Percentiles rank a stretch among this genome's conserved stretches.
These are phyloP conservation scores for Ornithoptera priamus DNA, from an alignment of 2,888 invertebrate genomes.

Conservation along the genomic window DNA sequence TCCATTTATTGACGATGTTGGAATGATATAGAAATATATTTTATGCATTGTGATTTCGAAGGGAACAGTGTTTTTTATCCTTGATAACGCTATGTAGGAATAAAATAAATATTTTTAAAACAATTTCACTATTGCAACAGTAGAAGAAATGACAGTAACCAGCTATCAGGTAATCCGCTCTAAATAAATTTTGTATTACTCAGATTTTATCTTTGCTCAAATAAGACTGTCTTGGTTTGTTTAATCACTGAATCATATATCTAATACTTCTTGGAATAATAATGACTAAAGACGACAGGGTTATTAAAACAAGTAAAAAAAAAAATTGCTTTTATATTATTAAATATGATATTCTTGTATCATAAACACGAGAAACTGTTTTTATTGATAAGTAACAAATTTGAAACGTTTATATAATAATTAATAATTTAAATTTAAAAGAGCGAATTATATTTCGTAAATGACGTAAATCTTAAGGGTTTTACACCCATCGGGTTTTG, in stretches of 20 bases:
- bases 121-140: not conserved
- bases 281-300: not conserved
- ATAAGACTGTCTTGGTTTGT: not conserved
- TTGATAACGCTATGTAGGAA: not conserved
- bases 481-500: too few relatives aligned
- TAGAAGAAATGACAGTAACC: not conserved
- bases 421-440: too few relatives aligned
- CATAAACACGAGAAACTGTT: not conserved
- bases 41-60: not conserved
- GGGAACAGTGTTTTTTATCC: not conserved
- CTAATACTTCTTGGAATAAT: not conserved
- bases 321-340: too few relatives aligned
- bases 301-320: not conserved
- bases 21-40: constrained; percentile 2
- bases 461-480: too few relatives aligned
- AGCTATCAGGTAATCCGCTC: not conserved
- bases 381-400: not conserved
- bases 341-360: not conserved
- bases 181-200: not conserved
- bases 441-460: too few relatives aligned
- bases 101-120: not conserved
- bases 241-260: not conserved
- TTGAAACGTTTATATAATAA: not conserved
- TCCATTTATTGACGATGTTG: constrained; percentile 5
- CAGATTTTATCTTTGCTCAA: not conserved